Conservation (phyloP, 2,113 vertebrate species). For the Sinocyclocheilus anshuiensis region DNA sequence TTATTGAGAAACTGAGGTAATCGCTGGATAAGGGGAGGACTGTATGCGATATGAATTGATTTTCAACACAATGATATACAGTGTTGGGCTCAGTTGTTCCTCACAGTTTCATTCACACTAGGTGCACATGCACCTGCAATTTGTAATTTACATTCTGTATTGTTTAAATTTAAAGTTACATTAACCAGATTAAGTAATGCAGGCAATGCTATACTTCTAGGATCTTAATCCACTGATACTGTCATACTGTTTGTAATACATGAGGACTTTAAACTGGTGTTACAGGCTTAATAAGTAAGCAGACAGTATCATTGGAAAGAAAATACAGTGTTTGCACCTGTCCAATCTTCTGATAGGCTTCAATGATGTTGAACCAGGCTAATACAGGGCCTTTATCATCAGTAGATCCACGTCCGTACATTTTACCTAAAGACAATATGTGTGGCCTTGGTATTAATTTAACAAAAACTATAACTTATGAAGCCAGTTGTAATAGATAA, state of each 20-base stretch:
- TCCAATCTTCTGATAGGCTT: constrained; percentile 89
- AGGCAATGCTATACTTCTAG: neutral
- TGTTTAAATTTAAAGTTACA: neutral
- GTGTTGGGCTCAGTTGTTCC: too few relatives aligned
- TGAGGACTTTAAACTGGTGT: constrained; percentile 1
- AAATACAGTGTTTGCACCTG: constrained; percentile 73
- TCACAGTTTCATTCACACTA: neutral
- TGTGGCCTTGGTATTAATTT: neutral
- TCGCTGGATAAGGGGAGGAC: neutral
- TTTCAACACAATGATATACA: neutral
- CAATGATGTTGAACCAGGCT: constrained; percentile 93
- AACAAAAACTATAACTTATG: neutral
- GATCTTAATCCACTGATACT: neutral
- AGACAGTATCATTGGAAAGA: neutral
- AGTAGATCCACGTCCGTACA: constrained; percentile 91
- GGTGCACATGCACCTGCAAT: neutral
- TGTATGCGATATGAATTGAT: neutral
- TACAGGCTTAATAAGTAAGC: neutral
- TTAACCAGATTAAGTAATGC: neutral
- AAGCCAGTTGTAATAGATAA: neutral
- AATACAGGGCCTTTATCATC: constrained; percentile 97
- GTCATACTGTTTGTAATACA: neutral
- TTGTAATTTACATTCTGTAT: neutral
- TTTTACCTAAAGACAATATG: constrained; percentile 78
- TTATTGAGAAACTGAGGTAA: neutral